Percentiles rank a stretch among this genome's conserved stretches.
Evolutionary conservation across 2,888 invertebrate genomes (phyloP).

Genomic region (Seira ritae): DNA sequence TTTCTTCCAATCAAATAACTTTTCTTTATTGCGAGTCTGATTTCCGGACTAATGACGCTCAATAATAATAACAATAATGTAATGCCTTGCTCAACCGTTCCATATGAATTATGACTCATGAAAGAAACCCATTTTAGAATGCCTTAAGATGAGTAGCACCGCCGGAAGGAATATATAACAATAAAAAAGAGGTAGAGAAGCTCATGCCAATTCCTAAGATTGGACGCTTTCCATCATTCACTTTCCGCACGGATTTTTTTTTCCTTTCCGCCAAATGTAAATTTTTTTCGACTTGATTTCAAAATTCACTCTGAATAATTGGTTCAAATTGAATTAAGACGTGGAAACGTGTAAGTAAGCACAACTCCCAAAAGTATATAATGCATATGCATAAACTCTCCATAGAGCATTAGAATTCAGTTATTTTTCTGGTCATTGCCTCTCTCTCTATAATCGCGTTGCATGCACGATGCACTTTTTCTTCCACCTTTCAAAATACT

Average conservation of each 20-base stretch:
- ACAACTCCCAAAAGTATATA: neutral
- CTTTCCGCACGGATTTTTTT: neutral
- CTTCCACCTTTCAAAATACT: neutral
- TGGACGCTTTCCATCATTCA: neutral
- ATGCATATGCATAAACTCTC: too few relatives aligned
- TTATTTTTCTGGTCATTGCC: conserved; percentile 1
- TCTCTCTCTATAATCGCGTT: neutral
- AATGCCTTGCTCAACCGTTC: conserved; percentile 11
- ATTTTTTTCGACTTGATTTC: neutral
- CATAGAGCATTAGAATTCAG: too few relatives aligned
- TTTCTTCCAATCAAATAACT: conserved; percentile 23
- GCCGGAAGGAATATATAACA: neutral
- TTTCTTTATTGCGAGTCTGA: neutral
- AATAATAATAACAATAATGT: conserved; percentile 24
- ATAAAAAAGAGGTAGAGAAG: neutral
- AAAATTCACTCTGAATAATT: neutral
- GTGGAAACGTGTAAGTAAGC: conserved; percentile 8
- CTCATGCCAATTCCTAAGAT: neutral
- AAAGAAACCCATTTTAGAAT: neutral
- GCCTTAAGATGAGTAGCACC: neutral
- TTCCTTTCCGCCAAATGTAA: neutral
- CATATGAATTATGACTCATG: conserved; percentile 3
- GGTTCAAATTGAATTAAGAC: neutral
- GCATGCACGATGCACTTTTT: neutral
- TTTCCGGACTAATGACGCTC: conserved; percentile 15